Evolutionary conservation across 2,888 invertebrate genomes (phyloP).

Genomic region (Tachystola acroxantha): DNA sequence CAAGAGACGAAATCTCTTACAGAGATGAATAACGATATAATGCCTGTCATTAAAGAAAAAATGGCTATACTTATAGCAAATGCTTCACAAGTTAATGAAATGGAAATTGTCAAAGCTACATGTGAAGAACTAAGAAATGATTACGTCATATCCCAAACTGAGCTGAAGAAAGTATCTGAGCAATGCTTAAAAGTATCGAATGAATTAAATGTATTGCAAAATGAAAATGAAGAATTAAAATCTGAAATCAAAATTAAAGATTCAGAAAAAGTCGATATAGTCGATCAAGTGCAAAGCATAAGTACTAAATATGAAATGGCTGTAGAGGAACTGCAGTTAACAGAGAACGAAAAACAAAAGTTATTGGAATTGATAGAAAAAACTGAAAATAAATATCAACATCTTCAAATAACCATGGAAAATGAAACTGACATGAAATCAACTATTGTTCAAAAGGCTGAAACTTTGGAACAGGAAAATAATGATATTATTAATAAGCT

Average conservation of each 20-base stretch:
- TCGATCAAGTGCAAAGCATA: constrained; percentile 19
- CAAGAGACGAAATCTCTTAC: constrained; percentile 36
- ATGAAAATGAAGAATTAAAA: constrained; percentile 30
- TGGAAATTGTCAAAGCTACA: constrained; percentile 7
- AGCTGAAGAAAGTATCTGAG: constrained; percentile 22
- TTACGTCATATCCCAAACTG: constrained; percentile 24
- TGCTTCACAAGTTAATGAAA: constrained; percentile 9
- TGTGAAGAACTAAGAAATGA: constrained; percentile 13
- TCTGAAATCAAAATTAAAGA: constrained; percentile 18
- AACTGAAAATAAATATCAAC: constrained; percentile 4
- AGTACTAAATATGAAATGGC: constrained; percentile 15
- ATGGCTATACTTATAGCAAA: constrained; percentile 14
- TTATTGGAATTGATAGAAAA: constrained; percentile 1
- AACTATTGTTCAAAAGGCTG: not conserved
- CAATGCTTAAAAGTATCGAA: constrained; percentile 19
- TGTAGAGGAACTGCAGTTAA: constrained; percentile 16
- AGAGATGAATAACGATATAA: constrained; percentile 18
- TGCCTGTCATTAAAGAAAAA: constrained; percentile 18
- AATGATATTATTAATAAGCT: constrained; percentile 3
- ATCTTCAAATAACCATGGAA: constrained; percentile 2
- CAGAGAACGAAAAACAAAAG: constrained; percentile 5
- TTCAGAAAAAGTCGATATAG: constrained; percentile 16
- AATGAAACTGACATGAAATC: not conserved
- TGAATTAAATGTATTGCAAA: constrained; percentile 24
- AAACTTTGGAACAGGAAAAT: constrained; percentile 2